phyloP scores from a whole-genome alignment of 2,888 invertebrate genomes.

The Agrochola lychnidis region DNA sequence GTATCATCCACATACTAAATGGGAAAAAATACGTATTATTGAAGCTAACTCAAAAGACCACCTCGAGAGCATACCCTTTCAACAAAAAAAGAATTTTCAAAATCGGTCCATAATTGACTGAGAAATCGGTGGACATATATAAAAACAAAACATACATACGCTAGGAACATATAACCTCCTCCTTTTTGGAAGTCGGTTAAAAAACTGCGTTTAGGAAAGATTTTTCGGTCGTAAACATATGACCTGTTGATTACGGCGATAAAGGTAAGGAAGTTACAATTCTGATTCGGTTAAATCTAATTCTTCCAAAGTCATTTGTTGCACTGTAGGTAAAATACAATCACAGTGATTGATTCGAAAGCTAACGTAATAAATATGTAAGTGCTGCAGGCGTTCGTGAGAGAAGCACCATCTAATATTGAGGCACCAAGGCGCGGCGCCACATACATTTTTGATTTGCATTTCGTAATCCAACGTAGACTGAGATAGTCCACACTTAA shows the following conservation, averaged over 20 bases:
- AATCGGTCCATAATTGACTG: no score
- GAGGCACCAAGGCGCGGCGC: background rate
- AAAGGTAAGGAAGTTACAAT: background rate
- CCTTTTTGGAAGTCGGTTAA: no score
- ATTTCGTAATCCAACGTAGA: background rate
- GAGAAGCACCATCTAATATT: conserved; percentile 6
- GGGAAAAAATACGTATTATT: no score
- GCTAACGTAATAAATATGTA: conserved; percentile 8
- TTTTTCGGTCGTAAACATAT: background rate
- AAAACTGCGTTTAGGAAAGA: no score
- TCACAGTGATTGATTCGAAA: background rate
- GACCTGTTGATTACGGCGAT: background rate
- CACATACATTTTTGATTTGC: conserved; percentile 35
- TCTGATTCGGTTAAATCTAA: background rate
- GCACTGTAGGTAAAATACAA: background rate
- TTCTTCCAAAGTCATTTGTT: background rate
- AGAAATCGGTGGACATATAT: no score
- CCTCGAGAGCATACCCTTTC: no score
- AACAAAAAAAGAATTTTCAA: no score
- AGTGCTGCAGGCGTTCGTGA: conserved; percentile 5
- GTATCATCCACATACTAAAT: no score
- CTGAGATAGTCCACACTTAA: background rate
- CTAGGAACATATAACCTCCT: no score
- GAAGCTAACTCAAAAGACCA: no score
- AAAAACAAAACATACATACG: no score